Percentiles rank a stretch among this genome's conserved stretches.
Evolutionary conservation across 1,140 invertebrate genomes (phyloP).

Genomic region (Cephus cinctus): DNA sequence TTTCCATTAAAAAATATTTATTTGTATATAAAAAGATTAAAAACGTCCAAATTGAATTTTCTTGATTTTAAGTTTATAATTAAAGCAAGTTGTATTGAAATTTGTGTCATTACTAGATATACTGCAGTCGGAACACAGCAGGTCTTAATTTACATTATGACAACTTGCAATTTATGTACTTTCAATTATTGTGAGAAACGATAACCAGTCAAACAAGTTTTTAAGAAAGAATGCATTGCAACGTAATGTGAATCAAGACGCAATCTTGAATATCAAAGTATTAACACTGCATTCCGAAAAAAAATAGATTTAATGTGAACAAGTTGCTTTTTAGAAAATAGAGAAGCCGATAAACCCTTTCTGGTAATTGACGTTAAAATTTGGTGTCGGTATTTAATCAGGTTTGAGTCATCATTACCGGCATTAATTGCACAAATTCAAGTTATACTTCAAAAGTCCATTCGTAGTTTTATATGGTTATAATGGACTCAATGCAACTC

Average conservation of each 20-base stretch:
- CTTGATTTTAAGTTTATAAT: too few species aligned
- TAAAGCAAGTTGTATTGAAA: too few species aligned
- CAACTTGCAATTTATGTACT: too few species aligned
- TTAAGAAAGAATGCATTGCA: neutral
- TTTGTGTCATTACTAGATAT: too few species aligned
- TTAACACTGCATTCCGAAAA: conserved; percentile 30
- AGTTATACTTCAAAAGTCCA: conserved; percentile 8
- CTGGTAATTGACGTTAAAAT: conserved; percentile 17
- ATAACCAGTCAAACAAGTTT: too few species aligned
- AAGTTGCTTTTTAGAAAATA: conserved; percentile 20
- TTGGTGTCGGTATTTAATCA: conserved; percentile 22
- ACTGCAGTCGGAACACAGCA: too few species aligned
- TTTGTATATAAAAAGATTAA: too few species aligned
- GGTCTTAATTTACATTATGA: too few species aligned
- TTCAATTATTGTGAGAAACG: too few species aligned
- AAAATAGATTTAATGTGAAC: conserved; percentile 22
- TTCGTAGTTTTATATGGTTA: conserved; percentile 31
- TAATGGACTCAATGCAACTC: conserved; percentile 20
- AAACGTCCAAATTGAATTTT: too few species aligned
- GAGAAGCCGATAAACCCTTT: conserved; percentile 17
- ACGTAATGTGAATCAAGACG: conserved; percentile 2
- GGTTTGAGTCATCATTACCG: too few species aligned
- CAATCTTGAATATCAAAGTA: conserved; percentile 25
- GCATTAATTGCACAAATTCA: neutral
- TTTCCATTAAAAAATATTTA: too few species aligned